Evolutionary conservation across 2,888 invertebrate genomes (phyloP).

Genomic region (Malthinus seriepunctatus): DNA sequence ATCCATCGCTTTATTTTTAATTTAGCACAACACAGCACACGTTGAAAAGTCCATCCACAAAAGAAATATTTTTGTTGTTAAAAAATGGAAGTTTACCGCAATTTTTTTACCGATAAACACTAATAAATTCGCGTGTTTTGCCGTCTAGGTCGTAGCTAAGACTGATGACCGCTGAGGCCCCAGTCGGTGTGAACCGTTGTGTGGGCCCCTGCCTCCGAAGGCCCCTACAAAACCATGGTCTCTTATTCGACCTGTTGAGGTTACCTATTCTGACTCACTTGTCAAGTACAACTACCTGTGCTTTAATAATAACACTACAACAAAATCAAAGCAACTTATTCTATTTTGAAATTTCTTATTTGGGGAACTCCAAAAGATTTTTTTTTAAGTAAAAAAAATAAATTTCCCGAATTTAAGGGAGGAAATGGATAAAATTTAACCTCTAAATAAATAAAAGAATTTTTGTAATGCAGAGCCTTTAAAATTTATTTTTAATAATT

Average conservation of each 20-base stretch:
- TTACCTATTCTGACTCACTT: slow-evolving; percentile 51
- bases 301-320: neutral
- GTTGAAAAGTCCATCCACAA: neutral
- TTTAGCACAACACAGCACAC: slow-evolving; percentile 8
- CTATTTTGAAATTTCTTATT: too few species aligned
- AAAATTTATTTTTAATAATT: too few species aligned
- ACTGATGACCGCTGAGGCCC: slow-evolving; percentile 55
- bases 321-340: too few species aligned
- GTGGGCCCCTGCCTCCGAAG: slow-evolving; percentile 40
- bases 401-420: too few species aligned
- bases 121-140: slow-evolving; percentile 40
- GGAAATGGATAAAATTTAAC: too few species aligned
- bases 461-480: too few species aligned
- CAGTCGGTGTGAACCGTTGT: slow-evolving; percentile 50
- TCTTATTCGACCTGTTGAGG: slow-evolving; percentile 46
- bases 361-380: too few species aligned
- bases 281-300: slow-evolving; percentile 41
- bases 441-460: too few species aligned
- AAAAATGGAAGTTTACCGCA: slow-evolving; percentile 1
- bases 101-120: slow-evolving; percentile 15
- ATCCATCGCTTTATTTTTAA: slow-evolving; percentile 19
- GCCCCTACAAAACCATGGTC: slow-evolving; percentile 40
- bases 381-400: too few species aligned
- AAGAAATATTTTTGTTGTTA: neutral
- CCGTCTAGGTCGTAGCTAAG: slow-evolving; percentile 50